Evolutionary conservation across 2,888 invertebrate species (phyloP).

Genomic region (Deilephila porcellus): DNA sequence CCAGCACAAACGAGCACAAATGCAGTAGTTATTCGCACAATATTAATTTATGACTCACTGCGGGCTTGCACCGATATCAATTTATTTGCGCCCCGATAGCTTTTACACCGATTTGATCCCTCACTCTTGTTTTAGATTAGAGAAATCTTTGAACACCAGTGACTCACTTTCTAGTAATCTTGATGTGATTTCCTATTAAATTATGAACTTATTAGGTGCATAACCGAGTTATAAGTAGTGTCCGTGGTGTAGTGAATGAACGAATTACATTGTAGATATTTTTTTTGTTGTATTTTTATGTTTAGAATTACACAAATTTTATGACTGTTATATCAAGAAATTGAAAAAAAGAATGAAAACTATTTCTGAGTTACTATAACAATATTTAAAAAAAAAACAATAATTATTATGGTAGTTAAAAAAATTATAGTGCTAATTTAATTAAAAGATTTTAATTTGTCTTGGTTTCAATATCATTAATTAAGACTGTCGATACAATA

Average conservation of each 20-base stretch:
- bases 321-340: no score
- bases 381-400: no score
- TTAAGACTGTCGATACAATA: no score
- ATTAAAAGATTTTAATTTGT: no score
- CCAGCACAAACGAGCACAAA: neutral
- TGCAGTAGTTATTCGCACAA: constrained; percentile 12
- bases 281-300: neutral
- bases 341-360: no score
- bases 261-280: neutral
- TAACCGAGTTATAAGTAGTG: constrained; percentile 8
- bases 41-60: constrained; percentile 16
- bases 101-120: constrained; percentile 20
- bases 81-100: constrained; percentile 12
- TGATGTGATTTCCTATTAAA: constrained; percentile 13
- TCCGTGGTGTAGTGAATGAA: neutral
- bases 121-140: constrained; percentile 23
- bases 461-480: no score
- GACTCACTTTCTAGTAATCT: constrained; percentile 25
- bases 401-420: no score
- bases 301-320: neutral
- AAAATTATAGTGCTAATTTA: no score
- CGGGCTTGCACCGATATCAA: constrained; percentile 15
- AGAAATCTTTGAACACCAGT: constrained; percentile 14
- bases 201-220: constrained; percentile 13
- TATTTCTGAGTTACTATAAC: no score